phyloP scores from a whole-genome alignment of 2,797 vertebrate genomes.

The Phaenicophaeus curvirostris region DNA sequence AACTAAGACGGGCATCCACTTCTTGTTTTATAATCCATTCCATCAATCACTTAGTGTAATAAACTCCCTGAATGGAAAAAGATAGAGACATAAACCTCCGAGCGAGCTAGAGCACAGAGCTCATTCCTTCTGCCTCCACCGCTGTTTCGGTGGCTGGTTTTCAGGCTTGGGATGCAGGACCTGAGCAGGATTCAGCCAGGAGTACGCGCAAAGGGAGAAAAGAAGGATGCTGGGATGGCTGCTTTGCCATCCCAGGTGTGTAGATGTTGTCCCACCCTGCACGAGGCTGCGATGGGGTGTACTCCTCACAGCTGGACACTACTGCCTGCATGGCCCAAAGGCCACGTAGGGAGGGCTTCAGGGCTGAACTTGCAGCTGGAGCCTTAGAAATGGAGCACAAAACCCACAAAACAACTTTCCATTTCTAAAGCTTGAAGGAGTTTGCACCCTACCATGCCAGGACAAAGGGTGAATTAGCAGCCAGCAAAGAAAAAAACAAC shows the following conservation, averaged over 20 bases:
- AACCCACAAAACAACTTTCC: slow-evolving; percentile 52
- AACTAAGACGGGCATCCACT: not conserved
- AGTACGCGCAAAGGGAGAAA: not conserved
- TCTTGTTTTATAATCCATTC: not conserved
- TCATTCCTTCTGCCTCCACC: not conserved
- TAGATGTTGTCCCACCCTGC: not conserved
- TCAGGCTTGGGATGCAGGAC: not conserved
- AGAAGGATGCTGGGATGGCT: not conserved
- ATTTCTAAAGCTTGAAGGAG: slow-evolving; percentile 38
- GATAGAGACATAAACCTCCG: not conserved
- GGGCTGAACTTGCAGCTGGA: not conserved
- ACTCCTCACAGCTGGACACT: not conserved
- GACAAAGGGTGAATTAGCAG: slow-evolving; percentile 51
- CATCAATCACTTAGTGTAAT: not conserved
- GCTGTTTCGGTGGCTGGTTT: not conserved
- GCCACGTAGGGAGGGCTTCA: not conserved
- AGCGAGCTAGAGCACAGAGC: not conserved
- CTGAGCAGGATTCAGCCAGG: not conserved
- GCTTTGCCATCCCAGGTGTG: not conserved
- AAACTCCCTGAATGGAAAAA: slow-evolving; percentile 20
- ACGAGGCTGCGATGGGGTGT: not conserved
- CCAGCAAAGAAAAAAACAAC: slow-evolving; percentile 31
- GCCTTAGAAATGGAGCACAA: slow-evolving; percentile 32
- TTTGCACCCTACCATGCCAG: not conserved
- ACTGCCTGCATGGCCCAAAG: not conserved